Percentiles rank a stretch among this genome's conserved stretches.
These are phyloP conservation scores for Lepus europaeus DNA, from an alignment of 2,113 vertebrate genomes.

Conservation along the genomic window DNA sequence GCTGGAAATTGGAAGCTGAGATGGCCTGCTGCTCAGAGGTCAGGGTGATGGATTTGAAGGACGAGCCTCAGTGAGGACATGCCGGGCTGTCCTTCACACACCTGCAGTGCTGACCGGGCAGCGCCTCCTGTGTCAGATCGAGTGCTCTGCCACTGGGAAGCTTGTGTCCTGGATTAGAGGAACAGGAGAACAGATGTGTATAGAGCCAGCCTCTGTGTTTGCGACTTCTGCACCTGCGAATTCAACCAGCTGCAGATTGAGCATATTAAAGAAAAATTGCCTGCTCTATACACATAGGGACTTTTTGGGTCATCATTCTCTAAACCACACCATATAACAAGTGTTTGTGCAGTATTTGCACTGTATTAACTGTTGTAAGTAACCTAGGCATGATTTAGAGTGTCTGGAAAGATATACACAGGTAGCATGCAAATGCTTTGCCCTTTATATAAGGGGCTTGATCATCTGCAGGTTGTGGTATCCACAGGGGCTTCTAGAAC, in stretches of 20 bases:
- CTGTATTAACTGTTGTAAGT: not conserved
- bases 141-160: not conserved
- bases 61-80: not conserved
- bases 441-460: not conserved
- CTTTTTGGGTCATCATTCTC: not conserved
- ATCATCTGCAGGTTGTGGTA: not conserved
- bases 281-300: not conserved
- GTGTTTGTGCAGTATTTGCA: not conserved
- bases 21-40: not conserved
- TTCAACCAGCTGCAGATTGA: not conserved
- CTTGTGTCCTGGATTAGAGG: not conserved
- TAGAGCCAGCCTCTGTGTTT: not conserved
- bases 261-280: not conserved
- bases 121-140: no score
- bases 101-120: no score
- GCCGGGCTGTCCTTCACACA: not conserved
- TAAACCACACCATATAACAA: not conserved
- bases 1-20: not conserved
- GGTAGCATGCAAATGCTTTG: not conserved
- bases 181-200: not conserved
- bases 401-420: not conserved
- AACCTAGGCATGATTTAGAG: not conserved
- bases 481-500: not conserved
- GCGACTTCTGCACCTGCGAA: no score
- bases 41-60: not conserved